Conservation (phyloP, 2,113 vertebrate genomes). For the Laticauda laticaudata region DNA sequence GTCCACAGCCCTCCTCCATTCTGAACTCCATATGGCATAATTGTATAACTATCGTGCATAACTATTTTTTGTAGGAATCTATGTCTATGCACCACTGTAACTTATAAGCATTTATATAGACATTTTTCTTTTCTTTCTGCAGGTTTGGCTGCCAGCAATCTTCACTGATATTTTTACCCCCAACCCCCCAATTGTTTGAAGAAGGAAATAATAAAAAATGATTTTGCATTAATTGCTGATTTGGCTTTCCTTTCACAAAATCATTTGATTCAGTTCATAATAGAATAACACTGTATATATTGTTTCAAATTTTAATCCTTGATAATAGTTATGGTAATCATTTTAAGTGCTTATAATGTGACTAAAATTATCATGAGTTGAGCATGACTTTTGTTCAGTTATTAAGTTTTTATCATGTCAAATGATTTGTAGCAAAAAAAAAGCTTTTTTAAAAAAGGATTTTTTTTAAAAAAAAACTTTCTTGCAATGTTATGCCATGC, state of each 20-base stretch:
- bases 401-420: constrained; percentile 7
- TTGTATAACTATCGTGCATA: neutral
- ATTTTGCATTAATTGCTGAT: neutral
- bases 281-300: neutral
- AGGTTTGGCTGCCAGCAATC: neutral
- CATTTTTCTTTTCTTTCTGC: neutral
- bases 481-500: neutral
- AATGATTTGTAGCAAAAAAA: neutral
- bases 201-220: neutral
- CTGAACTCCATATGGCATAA: neutral
- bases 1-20: neutral
- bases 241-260: neutral
- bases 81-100: neutral
- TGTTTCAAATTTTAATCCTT: constrained; percentile 9
- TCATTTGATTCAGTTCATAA: neutral
- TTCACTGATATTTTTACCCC: neutral
- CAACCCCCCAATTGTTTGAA: neutral
- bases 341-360: constrained; percentile 3
- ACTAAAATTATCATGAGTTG: constrained; percentile 4
- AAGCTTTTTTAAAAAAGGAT: neutral
- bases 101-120: neutral
- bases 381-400: neutral
- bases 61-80: neutral
- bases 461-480: neutral
- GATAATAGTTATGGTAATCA: neutral